Evolutionary conservation across 2,113 vertebrate genomes (phyloP), one percentile per base, ranked within the genome.

Genomic region (Chaenocephalus aceratus): DNA sequence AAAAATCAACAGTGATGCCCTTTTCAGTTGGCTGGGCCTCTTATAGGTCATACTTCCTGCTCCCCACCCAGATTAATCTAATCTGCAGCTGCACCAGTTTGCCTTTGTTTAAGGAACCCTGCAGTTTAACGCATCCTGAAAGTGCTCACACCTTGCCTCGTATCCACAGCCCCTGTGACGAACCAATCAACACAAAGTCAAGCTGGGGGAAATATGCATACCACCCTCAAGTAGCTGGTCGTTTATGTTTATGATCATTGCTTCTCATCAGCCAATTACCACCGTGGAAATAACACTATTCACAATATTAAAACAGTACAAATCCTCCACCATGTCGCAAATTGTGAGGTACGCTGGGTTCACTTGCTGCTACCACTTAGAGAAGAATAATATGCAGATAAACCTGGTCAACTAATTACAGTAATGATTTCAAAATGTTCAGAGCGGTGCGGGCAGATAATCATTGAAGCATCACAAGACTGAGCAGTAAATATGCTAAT

Each of bases 391-490:
- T 73, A 80, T 79, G 83, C 77, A 80, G 77, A 91, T 79, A 69
- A 87, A 83, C 71, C 70, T 68, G 49, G 68, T 80, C 85, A 80
- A 65, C 76, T 86, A 89, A 92, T 92, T 83, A 81, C 51, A 77
- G 65, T 83, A 85, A 90, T 80, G 79, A 86, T 61, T 84, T 75
- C 74, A 79, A 83, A 85, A 82, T 72, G 72, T 84, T 80, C 79
- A 30, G 51, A 80, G 72, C 53, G 0, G 58, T n/a, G 68, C 23
- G 3, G 80, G 83, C 73, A 83, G 71, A 86, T 77, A 79, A 88
- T 85, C 86, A 86, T 54, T 77, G 82, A 73, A 66, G 80, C 90
- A 52, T 83, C 78, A 67, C 79, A 70, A 72, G 68, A 45, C 86
- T n/a, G 72, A 69, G 79, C 71, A 52, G 81, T 48, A 85, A 89